Evolutionary conservation across 2,797 vertebrate species (phyloP).

Genomic region (Pantherophis vulpinus): DNA sequence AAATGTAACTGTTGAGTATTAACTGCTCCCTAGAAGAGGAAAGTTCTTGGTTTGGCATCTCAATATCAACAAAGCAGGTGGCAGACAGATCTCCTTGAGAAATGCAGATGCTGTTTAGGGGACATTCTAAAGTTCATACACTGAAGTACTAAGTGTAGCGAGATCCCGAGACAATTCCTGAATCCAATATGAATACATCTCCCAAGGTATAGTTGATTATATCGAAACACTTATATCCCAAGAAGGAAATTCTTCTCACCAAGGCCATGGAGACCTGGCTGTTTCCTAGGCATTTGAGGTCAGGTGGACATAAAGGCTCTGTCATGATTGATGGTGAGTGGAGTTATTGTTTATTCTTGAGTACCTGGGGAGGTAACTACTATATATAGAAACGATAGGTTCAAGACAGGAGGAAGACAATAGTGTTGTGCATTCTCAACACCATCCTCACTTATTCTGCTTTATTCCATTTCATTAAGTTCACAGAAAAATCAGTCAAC

Average conservation of each 20-base stretch:
- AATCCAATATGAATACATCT: background rate
- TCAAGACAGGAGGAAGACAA: background rate
- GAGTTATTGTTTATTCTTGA: background rate
- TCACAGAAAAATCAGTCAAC: background rate
- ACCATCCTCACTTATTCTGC: background rate
- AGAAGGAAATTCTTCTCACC: background rate
- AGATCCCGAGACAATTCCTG: background rate
- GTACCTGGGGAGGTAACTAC: background rate
- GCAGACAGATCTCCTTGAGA: background rate
- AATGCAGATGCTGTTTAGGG: background rate
- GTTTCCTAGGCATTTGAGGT: background rate
- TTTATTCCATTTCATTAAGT: background rate
- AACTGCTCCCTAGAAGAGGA: background rate
- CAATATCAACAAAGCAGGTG: background rate
- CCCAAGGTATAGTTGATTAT: background rate
- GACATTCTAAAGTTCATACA: background rate
- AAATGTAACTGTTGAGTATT: background rate
- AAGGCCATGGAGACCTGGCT: background rate
- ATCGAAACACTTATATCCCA: background rate
- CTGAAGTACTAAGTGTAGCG: background rate
- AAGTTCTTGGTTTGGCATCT: background rate
- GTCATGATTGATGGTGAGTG: background rate
- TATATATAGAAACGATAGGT: background rate
- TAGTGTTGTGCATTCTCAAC: background rate
- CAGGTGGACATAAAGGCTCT: background rate